Evolutionary conservation across 2,888 invertebrate species (phyloP).

Genomic region (Sabatieria punctata): DNA sequence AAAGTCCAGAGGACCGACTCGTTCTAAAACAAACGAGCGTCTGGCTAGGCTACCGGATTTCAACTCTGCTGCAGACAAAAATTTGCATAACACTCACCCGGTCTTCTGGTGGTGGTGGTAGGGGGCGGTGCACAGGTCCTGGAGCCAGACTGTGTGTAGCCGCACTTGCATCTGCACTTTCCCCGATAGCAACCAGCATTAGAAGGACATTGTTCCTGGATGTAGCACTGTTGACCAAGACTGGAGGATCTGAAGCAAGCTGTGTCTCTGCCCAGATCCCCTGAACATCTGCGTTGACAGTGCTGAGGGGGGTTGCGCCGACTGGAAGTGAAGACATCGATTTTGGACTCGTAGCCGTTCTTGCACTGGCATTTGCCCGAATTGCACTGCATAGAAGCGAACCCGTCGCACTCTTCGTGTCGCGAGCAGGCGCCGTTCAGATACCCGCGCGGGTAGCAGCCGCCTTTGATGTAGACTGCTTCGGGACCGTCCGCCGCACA

Average conservation of each 20-base stretch:
- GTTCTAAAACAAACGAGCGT: too few species aligned
- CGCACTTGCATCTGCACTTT: slow-evolving; percentile 19
- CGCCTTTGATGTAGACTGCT: not conserved
- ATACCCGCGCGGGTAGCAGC: slow-evolving; percentile 19
- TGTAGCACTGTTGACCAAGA: slow-evolving; percentile 25
- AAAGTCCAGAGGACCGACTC: too few species aligned
- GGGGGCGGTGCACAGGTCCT: not conserved
- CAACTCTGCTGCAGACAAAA: too few species aligned
- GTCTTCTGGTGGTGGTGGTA: not conserved
- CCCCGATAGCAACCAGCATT: slow-evolving; percentile 28
- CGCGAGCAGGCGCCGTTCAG: slow-evolving; percentile 21
- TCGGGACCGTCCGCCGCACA: not conserved
- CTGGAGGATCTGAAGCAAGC: not conserved
- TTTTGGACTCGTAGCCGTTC: slow-evolving; percentile 22
- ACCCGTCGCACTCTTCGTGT: slow-evolving; percentile 27
- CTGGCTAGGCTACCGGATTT: too few species aligned
- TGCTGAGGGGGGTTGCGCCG: slow-evolving; percentile 26
- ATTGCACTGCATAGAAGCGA: slow-evolving; percentile 27
- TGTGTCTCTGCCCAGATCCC: not conserved
- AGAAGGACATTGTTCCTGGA: slow-evolving; percentile 27
- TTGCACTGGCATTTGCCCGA: slow-evolving; percentile 20
- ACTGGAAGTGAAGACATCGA: slow-evolving; percentile 25
- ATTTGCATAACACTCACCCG: not conserved
- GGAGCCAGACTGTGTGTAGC: not conserved
- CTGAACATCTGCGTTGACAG: slow-evolving; percentile 11